A percentile compares a stretch with the other conserved stretches of the same genome.
Evolutionary conservation across 2,113 vertebrate genomes (phyloP).

Genomic region (Sigmodon hispidus): DNA sequence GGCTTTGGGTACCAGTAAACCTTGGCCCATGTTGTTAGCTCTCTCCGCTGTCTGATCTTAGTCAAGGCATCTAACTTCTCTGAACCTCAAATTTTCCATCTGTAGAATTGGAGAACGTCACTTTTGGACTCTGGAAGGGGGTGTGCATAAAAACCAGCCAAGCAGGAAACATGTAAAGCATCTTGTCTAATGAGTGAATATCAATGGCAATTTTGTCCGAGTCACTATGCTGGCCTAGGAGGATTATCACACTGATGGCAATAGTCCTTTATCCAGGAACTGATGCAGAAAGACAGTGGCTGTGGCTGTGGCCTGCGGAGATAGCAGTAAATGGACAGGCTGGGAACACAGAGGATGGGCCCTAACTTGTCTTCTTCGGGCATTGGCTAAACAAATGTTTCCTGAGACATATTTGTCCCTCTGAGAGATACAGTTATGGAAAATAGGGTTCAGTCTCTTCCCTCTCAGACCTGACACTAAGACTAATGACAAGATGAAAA

Average conservation of each 20-base stretch:
- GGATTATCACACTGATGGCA: background rate
- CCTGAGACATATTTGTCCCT: background rate
- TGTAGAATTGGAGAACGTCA: conserved; percentile 12
- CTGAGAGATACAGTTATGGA: background rate
- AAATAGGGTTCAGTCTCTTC: background rate
- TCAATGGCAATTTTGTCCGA: background rate
- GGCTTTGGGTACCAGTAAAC: background rate
- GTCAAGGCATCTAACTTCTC: background rate
- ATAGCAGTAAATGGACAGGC: background rate
- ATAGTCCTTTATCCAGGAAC: background rate
- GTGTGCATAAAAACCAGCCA: background rate
- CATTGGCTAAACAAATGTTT: background rate
- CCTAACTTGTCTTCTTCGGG: background rate
- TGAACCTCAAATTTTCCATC: conserved; percentile 4
- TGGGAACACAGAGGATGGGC: accelerated
- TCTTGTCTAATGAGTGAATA: background rate
- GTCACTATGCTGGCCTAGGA: background rate
- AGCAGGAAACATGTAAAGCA: background rate
- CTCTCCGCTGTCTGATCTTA: too few relatives aligned
- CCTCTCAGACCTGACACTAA: background rate
- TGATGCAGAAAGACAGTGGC: background rate
- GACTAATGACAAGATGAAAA: background rate
- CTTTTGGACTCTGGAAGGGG: background rate
- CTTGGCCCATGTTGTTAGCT: background rate
- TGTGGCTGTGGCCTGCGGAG: background rate